Conservation (phyloP, 1,140 invertebrate species). For the Drosophila watanabei region DNA sequence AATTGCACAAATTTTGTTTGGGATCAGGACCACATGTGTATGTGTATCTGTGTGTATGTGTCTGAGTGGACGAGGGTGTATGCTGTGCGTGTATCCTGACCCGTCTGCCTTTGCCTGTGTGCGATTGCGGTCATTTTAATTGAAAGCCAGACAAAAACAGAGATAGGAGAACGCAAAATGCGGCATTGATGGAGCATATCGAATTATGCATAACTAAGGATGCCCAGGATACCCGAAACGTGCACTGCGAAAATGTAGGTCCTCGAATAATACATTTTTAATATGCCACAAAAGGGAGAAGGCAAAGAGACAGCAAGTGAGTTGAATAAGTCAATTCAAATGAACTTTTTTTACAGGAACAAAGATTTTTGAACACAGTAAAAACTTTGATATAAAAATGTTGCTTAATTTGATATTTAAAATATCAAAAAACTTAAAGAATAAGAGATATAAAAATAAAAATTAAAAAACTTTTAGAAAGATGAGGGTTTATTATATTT, state of each 20-base stretch:
- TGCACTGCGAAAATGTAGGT: constrained; percentile 16
- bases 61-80: neutral
- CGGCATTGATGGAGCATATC: constrained; percentile 76
- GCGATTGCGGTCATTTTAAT: constrained; percentile 72
- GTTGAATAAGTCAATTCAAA: neutral
- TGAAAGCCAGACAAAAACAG: constrained; percentile 76
- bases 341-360: too few species aligned
- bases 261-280: constrained; percentile 6
- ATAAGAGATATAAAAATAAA: too few species aligned
- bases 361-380: neutral
- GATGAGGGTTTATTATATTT: neutral
- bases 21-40: constrained; percentile 34
- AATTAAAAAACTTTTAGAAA: too few species aligned
- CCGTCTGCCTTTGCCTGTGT: constrained; percentile 26
- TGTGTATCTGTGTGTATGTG: neutral
- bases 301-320: neutral
- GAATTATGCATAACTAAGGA: constrained; percentile 66
- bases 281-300: neutral
- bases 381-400: neutral
- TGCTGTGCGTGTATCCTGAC: constrained; percentile 7
- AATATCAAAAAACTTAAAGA: neutral
- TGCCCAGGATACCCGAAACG: constrained; percentile 5
- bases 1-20: constrained; percentile 77
- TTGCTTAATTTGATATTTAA: neutral
- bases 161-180: constrained; percentile 41